Evolutionary conservation across 1,140 invertebrate species (phyloP).

Genomic region (Caenorhabditis brenneri): DNA sequence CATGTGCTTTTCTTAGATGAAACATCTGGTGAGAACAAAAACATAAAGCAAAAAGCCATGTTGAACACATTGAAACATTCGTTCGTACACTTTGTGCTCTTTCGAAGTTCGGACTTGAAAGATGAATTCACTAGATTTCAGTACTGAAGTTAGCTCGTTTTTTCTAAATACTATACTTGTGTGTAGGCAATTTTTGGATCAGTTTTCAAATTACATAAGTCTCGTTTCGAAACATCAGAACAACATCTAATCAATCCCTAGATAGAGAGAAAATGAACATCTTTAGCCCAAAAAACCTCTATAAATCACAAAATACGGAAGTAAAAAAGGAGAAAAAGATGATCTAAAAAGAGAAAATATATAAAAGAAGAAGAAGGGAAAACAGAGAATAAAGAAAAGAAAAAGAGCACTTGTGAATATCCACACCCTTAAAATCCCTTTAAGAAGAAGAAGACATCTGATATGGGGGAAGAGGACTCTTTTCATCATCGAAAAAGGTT

Average conservation of each 20-base stretch:
- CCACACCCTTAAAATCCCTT: not conserved
- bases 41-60: not conserved
- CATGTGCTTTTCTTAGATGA: no score
- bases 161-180: no score
- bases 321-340: not conserved
- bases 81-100: no score
- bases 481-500: not conserved
- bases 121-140: no score
- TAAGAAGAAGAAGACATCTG: conserved; percentile 14
- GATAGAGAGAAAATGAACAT: not conserved
- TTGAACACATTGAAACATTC: no score
- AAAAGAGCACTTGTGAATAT: conserved; percentile 34
- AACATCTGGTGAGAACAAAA: not conserved
- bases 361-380: not conserved
- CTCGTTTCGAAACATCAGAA: no score
- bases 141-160: no score
- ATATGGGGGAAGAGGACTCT: not conserved
- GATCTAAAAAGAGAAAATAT: not conserved
- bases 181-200: no score
- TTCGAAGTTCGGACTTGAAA: no score
- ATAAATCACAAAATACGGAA: not conserved
- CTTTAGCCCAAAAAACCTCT: not conserved
- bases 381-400: not conserved
- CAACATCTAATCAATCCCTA: not conserved
- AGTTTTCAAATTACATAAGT: no score